Conservation (phyloP, 1,140 invertebrate genomes). For the Leptonema lineaticorne region DNA sequence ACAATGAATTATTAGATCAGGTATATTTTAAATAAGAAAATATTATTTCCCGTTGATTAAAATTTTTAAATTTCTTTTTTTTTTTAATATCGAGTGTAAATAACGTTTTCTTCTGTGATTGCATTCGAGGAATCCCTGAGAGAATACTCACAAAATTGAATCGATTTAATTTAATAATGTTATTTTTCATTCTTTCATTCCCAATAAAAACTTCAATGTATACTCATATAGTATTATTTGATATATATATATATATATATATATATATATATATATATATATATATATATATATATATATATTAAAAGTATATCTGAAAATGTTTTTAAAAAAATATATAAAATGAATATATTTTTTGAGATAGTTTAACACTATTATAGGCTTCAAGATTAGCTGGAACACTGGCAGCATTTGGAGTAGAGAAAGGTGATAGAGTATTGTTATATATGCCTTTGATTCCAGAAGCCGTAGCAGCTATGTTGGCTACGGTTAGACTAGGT, state of each 20-base stretch:
- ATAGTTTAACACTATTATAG: conserved; percentile 47
- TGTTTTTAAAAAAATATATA: not conserved
- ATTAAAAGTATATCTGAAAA: not conserved
- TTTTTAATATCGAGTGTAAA: too few relatives aligned
- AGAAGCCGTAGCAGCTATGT: conserved; percentile 82
- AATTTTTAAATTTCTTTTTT: too few relatives aligned
- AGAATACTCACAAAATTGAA: not conserved
- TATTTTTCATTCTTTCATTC: not conserved
- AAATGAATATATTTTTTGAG: not conserved
- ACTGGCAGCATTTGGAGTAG: conserved; percentile 70
- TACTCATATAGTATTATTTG: not conserved
- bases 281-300: too few relatives aligned
- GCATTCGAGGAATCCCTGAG: not conserved
- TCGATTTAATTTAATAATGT: not conserved
- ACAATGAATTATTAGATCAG: conserved; percentile 75
- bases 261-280: not conserved
- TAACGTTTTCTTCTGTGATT: too few relatives aligned
- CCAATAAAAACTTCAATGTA: not conserved
- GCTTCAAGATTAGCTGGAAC: conserved; percentile 77
- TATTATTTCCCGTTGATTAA: too few relatives aligned
- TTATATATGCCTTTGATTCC: conserved; percentile 93
- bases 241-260: not conserved
- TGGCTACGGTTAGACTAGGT: conserved; percentile 79
- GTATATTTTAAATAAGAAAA: conserved; percentile 49
- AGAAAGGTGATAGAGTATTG: conserved; percentile 74